Base-by-base conservation (phyloP, 2,888 invertebrate genomes). In the Ormyrus nitidulus region DNA sequence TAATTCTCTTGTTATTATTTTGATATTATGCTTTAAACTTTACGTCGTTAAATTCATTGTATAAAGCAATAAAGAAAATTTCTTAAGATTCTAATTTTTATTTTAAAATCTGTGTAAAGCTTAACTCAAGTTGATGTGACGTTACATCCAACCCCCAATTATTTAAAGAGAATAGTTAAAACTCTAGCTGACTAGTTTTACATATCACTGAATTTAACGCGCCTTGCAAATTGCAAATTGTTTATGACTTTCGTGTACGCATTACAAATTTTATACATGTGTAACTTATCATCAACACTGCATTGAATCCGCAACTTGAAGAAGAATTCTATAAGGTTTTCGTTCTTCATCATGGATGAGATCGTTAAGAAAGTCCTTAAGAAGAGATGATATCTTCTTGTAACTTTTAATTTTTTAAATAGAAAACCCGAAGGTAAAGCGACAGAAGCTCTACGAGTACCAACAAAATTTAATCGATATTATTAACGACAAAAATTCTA, bases 181-280 rank as follows among this genome's bases (percentile, higher is more conserved):
- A 82, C 80, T 83, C 83, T 86, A 86, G 81, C 85, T 88, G 88
- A 89, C 88, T 89, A 89, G 88, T 84, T 86, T 86, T 85, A 85
- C 81, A 84, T 86, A 86, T 86, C 87, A 86, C 87, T 86, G 85
- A 84, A 85, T 85, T 83, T 83, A 84, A 83, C 84, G 83, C 82
- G 13, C 19, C 44, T 51, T 70, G 34, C 19, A 75, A 76, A 73
- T 80, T 81, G 69, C 70, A 34, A 9, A 79, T 81, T 79, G 59
- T 66, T 74, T 74, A 69, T 56, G 62, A 80, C 64, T 70, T 79
- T 84, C 80, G 69, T 77, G 70, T 76, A 83, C 68, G 19, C 72
- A 71, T 58, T 62, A 68, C 49, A 48, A 66, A 61, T 66, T 66
- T 34, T 68, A 61, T 58, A 59, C 9, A 58, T 11, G 34, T 34